A percentile compares a stretch with the other conserved stretches of the same genome.
phyloP scores from a whole-genome alignment of 2,797 vertebrate genomes.

The Paramormyrops hopkinsi region DNA sequence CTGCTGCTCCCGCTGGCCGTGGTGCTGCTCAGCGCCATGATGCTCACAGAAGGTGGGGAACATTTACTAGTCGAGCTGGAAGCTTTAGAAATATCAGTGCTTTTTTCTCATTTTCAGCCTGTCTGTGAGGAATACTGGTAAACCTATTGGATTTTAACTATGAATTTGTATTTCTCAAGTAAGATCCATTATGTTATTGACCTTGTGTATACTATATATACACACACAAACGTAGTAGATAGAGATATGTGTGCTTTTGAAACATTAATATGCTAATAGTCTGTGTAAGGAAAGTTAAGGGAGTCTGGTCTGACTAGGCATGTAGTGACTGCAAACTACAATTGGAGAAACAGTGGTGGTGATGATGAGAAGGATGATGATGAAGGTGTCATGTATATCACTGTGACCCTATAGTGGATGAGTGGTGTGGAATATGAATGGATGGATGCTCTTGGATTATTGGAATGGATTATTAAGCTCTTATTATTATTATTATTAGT shows the following conservation, averaged over 20 bases:
- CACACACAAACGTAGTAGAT: not conserved
- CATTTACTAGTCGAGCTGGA: not conserved
- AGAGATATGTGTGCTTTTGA: not conserved
- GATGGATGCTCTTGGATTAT: not conserved
- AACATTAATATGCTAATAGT: not conserved
- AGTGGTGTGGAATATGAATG: not conserved
- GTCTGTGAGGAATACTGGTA: not conserved
- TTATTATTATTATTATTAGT: not conserved
- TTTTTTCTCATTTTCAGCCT: not conserved
- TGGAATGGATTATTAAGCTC: too few species aligned
- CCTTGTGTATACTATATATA: not conserved
- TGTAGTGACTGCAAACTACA: not conserved
- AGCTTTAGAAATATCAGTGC: not conserved
- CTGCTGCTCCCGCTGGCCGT: slow-evolving; percentile 40
- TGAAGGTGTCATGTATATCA: not conserved
- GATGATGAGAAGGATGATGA: not conserved
- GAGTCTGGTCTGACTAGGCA: not conserved
- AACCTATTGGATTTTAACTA: not conserved
- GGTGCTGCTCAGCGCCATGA: slow-evolving; percentile 43
- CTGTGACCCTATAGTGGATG: not conserved
- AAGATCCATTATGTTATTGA: not conserved
- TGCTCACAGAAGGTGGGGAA: slow-evolving; percentile 54
- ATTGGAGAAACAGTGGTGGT: not conserved
- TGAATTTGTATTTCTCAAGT: not conserved
- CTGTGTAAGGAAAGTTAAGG: not conserved